Evolutionary conservation across 1,140 invertebrate species (phyloP).

Genomic region (Lasaia peninsularis): DNA sequence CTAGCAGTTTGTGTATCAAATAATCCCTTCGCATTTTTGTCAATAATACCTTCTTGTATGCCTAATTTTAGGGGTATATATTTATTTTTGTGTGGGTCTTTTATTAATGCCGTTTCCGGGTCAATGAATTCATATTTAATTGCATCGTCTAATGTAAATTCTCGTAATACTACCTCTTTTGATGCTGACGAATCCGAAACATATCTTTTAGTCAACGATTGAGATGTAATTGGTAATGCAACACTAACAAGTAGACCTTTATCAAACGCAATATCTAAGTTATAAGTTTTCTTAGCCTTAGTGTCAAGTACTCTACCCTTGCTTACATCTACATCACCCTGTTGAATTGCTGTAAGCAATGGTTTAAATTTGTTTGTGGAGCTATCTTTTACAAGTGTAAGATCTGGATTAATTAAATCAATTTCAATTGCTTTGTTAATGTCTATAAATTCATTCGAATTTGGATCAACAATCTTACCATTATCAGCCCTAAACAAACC

Average conservation of each 20-base stretch:
- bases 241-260: conserved; percentile 85
- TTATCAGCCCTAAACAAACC: conserved; percentile 86
- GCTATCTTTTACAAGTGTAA: conserved; percentile 87
- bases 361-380: conserved; percentile 85
- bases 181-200: conserved; percentile 57
- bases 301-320: conserved; percentile 88
- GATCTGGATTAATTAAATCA: conserved; percentile 86
- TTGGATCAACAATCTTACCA: conserved; percentile 88
- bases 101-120: conserved; percentile 85
- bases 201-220: conserved; percentile 77
- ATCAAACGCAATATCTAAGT: conserved; percentile 85
- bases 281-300: conserved; percentile 84
- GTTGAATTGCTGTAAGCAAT: conserved; percentile 85
- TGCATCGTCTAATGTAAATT: conserved; percentile 88
- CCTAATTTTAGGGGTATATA: conserved; percentile 86
- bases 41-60: conserved; percentile 84
- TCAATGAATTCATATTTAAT: conserved; percentile 87
- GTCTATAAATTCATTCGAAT: conserved; percentile 83
- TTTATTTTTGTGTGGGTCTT: conserved; percentile 86
- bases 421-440: conserved; percentile 84
- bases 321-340: conserved; percentile 86
- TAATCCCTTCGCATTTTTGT: conserved; percentile 80
- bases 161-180: conserved; percentile 78
- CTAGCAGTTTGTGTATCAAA: conserved; percentile 82
- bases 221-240: conserved; percentile 83